phyloP scores from a whole-genome alignment of 2,113 vertebrate genomes.

The Aphelocoma coerulescens region DNA sequence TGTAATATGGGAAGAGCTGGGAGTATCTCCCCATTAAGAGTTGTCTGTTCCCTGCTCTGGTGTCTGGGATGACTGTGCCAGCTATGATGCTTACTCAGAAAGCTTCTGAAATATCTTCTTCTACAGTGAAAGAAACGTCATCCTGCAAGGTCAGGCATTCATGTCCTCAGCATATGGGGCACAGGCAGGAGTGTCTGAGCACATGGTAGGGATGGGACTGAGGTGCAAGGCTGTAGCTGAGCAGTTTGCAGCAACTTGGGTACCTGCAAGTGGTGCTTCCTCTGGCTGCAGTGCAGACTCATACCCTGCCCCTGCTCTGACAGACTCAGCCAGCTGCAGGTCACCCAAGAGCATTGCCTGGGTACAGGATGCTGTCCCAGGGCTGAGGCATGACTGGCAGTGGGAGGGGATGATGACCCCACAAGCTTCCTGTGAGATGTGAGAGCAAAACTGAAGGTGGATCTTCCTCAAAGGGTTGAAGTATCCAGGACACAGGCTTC shows the following conservation, averaged over 20 bases:
- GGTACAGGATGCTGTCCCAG: background rate
- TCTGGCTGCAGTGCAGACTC: background rate
- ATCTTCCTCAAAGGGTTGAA: background rate
- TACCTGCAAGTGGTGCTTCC: background rate
- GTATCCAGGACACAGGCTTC: background rate
- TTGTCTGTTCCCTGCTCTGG: background rate
- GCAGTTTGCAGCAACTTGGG: background rate
- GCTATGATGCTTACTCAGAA: background rate
- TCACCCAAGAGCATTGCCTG: background rate
- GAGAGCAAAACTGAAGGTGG: background rate
- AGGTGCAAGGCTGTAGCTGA: background rate
- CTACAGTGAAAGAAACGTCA: background rate
- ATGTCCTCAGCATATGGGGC: background rate
- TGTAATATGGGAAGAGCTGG: background rate
- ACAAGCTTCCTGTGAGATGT: background rate
- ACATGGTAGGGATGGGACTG: background rate
- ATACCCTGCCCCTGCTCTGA: background rate
- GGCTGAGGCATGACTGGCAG: background rate
- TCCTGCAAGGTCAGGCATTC: accelerated
- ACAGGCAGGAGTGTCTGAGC: background rate
- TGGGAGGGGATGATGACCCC: accelerated
- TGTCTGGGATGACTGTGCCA: background rate
- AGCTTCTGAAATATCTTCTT: background rate
- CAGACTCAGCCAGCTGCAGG: background rate
- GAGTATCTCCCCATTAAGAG: background rate